These are phyloP conservation scores for Tridacna crocea DNA, from an alignment of 2,888 invertebrate genomes.

Conservation along the genomic window DNA sequence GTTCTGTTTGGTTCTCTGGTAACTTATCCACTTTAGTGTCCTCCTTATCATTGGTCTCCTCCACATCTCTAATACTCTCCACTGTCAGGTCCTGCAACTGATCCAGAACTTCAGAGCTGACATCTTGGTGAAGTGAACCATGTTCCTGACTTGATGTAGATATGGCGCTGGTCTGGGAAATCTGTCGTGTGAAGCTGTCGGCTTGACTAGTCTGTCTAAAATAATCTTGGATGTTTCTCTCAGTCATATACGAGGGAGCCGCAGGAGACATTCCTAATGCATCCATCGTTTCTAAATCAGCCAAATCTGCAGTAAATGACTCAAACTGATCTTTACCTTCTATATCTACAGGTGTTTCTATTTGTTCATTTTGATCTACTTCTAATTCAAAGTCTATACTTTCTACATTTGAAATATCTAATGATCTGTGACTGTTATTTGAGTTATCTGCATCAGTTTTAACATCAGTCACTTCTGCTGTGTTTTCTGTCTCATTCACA, in stretches of 20 bases:
- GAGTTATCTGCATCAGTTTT: constrained; percentile 18
- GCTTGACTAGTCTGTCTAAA: constrained; percentile 59
- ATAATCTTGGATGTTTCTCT: constrained; percentile 52
- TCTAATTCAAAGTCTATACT: constrained; percentile 67
- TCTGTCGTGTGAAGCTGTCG: constrained; percentile 57
- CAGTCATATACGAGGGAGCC: constrained; percentile 56
- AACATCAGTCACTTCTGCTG: constrained; percentile 28
- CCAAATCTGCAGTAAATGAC: constrained; percentile 75
- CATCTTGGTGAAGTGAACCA: constrained; percentile 6
- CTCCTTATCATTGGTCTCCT: not conserved
- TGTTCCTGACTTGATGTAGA: constrained; percentile 38
- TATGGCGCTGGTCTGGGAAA: constrained; percentile 48
- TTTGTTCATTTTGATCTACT: constrained; percentile 54
- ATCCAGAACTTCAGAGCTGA: not conserved
- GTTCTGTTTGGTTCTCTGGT: constrained; percentile 37
- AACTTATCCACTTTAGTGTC: not conserved
- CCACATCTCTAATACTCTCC: constrained; percentile 19
- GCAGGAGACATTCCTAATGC: constrained; percentile 68
- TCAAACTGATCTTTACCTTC: constrained; percentile 76
- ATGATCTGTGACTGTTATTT: constrained; percentile 29
- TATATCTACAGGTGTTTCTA: constrained; percentile 57
- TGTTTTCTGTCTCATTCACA: constrained; percentile 1
- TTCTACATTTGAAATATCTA: constrained; percentile 38
- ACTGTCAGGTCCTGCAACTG: constrained; percentile 5
- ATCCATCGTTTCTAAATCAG: constrained; percentile 62